These are phyloP conservation scores for Monochamus alternatus DNA, from an alignment of 2,888 invertebrate species.

Conservation along the genomic window DNA sequence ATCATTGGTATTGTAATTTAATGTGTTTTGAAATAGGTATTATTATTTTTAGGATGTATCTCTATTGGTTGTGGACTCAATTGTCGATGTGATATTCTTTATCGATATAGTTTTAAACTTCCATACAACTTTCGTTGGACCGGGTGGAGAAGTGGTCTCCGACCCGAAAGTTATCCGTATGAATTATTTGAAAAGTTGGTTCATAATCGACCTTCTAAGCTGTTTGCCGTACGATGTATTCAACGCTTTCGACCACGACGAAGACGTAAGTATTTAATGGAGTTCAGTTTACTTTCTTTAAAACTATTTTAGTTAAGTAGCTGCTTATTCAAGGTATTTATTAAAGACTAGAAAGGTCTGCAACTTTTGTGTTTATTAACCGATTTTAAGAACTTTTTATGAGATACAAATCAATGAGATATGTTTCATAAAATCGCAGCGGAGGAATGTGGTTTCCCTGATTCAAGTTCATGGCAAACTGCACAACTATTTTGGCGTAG, in stretches of 20 bases:
- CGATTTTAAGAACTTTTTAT: too few species aligned
- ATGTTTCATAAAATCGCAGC: too few species aligned
- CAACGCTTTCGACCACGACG: constrained; percentile 99
- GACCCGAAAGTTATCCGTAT: constrained; percentile 98
- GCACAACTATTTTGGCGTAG: too few species aligned
- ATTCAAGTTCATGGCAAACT: too few species aligned
- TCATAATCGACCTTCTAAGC: constrained; percentile 98
- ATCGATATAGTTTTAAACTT: constrained; percentile 99
- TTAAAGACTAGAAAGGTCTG: too few species aligned
- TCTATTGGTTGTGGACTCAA: constrained; percentile 95
- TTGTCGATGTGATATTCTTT: constrained; percentile 99
- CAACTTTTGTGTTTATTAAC: too few species aligned
- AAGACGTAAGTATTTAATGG: constrained; percentile 81
- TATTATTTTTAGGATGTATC: constrained; percentile 81
- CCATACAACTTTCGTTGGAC: constrained; percentile 99
- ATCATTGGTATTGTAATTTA: too few species aligned
- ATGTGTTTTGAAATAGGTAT: too few species aligned
- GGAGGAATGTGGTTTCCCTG: too few species aligned
- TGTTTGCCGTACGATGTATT: constrained; percentile 99
- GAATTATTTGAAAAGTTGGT: constrained; percentile 99
- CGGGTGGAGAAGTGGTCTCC: constrained; percentile 96
- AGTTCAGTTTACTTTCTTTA: background rate
- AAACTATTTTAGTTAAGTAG: background rate
- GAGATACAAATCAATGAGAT: too few species aligned
- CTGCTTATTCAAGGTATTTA: too few species aligned